Conservation (phyloP, 2,113 vertebrate species). For the Amphilophus citrinellus region DNA sequence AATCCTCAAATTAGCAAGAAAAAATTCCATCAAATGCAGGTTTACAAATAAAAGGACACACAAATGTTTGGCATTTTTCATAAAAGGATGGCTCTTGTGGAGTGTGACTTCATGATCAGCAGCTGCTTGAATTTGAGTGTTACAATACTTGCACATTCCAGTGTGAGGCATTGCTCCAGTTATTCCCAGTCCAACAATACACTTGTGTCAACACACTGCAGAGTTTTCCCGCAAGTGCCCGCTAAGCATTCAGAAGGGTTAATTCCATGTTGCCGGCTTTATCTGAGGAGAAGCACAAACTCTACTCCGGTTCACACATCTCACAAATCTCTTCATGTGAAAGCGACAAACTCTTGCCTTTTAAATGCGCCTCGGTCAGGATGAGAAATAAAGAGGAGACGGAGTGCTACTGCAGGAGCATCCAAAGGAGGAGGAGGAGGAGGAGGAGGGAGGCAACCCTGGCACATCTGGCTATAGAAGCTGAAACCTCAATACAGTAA, state of each 20-base stretch:
- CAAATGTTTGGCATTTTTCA: slow-evolving; percentile 27
- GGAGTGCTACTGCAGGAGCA: slow-evolving; percentile 33
- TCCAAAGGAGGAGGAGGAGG: neutral
- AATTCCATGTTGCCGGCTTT: slow-evolving; percentile 22
- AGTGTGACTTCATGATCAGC: slow-evolving; percentile 44
- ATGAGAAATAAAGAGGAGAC: slow-evolving; percentile 34
- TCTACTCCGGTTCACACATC: slow-evolving; percentile 32
- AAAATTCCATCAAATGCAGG: neutral
- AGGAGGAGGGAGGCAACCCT: slow-evolving; percentile 41
- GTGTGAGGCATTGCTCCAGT: slow-evolving; percentile 61
- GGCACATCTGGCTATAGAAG: slow-evolving; percentile 35
- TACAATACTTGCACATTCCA: slow-evolving; percentile 46
- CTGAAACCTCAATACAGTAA: slow-evolving; percentile 26
- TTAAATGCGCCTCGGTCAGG: slow-evolving; percentile 73
- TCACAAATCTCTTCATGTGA: slow-evolving; percentile 58
- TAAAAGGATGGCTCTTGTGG: slow-evolving; percentile 13
- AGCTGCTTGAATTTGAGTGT: slow-evolving; percentile 37
- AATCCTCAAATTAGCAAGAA: slow-evolving; percentile 5
- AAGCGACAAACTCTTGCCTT: slow-evolving; percentile 49
- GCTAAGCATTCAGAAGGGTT: slow-evolving; percentile 41
- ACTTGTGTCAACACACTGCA: slow-evolving; percentile 39
- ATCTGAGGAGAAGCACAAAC: slow-evolving; percentile 17
- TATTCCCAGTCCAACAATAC: slow-evolving; percentile 37
- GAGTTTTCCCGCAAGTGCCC: slow-evolving; percentile 60
- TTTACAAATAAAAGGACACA: slow-evolving; percentile 20